Evolutionary conservation across 2,113 vertebrate species (phyloP).

Genomic region (Progne subis): DNA sequence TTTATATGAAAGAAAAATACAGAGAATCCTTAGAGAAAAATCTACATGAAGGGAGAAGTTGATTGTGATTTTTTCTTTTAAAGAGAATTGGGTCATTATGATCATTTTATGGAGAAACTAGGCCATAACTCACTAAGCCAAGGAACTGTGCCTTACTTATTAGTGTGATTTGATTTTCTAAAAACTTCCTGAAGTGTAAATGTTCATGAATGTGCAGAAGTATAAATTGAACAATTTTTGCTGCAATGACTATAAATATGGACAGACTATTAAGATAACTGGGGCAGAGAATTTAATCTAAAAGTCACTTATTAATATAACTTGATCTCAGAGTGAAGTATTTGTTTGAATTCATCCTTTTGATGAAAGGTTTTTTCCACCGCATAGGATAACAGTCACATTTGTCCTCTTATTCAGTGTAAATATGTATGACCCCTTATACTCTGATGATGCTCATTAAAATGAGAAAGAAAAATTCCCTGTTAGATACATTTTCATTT

Average conservation of each 20-base stretch:
- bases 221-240: slow-evolving; percentile 59
- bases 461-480: not conserved
- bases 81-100: slow-evolving; percentile 41
- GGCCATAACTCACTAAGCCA: slow-evolving; percentile 33
- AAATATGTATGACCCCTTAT: not conserved
- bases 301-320: slow-evolving; percentile 26
- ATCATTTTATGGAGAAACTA: slow-evolving; percentile 39
- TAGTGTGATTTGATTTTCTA: slow-evolving; percentile 42
- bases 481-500: not conserved
- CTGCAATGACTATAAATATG: slow-evolving; percentile 52
- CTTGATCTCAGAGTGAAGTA: slow-evolving; percentile 37
- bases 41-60: not conserved
- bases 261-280: slow-evolving; percentile 53
- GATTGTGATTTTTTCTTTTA: not conserved
- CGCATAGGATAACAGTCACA: not conserved
- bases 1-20: not conserved
- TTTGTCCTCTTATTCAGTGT: not conserved
- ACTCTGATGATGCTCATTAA: not conserved
- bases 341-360: slow-evolving; percentile 4
- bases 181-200: slow-evolving; percentile 39
- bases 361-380: not conserved
- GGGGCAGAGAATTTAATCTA: slow-evolving; percentile 44
- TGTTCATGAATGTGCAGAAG: slow-evolving; percentile 65
- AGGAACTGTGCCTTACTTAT: slow-evolving; percentile 50
- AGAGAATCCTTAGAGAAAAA: not conserved